Percentiles rank a stretch among this genome's conserved stretches.
These are phyloP conservation scores for Anarsia innoxiella DNA, from an alignment of 2,888 invertebrate genomes.

Conservation along the genomic window DNA sequence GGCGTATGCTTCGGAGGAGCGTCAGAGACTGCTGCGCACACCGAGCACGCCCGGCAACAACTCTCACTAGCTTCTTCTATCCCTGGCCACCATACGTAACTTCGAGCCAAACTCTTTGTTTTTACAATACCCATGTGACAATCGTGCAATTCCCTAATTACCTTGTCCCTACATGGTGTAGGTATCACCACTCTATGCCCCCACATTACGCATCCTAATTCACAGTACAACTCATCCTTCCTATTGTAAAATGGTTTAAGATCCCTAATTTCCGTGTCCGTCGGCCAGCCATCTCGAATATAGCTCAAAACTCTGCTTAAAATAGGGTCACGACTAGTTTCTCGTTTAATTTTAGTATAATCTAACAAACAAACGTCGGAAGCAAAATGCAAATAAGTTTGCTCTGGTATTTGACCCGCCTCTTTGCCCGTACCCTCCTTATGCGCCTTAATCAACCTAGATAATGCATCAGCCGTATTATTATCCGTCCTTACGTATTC, in stretches of 20 bases:
- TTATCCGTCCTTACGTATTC: too few relatives aligned
- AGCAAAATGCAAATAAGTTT: neutral
- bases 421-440: conserved; percentile 4
- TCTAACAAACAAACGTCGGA: neutral
- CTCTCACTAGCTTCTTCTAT: conserved; percentile 11
- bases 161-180: neutral
- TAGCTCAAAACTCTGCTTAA: conserved; percentile 13
- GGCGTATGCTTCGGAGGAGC: conserved; percentile 1
- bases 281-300: conserved; percentile 20
- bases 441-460: conserved; percentile 1
- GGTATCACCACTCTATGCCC: conserved; percentile 8
- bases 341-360: neutral
- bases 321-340: neutral
- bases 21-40: neutral
- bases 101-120: conserved; percentile 10
- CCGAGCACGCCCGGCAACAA: neutral
- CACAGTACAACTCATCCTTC: conserved; percentile 18
- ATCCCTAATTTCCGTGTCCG: conserved; percentile 2
- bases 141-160: conserved; percentile 6
- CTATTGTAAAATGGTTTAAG: conserved; percentile 18
- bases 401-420: neutral
- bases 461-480: too few relatives aligned
- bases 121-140: conserved; percentile 14
- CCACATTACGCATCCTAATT: conserved; percentile 15
- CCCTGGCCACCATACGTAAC: conserved; percentile 12